Evolutionary conservation across 2,888 invertebrate genomes (phyloP).

Genomic region (Caradrina kadenii): DNA sequence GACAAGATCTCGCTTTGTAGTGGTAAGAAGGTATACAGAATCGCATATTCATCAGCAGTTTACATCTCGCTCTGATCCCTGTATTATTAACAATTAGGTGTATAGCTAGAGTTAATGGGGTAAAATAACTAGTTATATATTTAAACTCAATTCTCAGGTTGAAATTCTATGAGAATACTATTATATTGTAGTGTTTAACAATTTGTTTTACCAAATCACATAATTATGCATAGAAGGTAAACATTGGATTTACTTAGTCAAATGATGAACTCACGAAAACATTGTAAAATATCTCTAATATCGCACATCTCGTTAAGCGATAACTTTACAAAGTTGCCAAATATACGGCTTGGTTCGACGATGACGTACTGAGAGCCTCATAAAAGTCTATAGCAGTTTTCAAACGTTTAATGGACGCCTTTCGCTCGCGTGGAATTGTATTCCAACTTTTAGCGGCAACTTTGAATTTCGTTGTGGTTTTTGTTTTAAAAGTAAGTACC

Average conservation of each 20-base stretch:
- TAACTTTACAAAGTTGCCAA: slow-evolving; percentile 75
- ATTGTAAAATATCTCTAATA: slow-evolving; percentile 54
- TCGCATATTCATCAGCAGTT: background rate
- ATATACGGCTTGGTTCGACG: slow-evolving; percentile 70
- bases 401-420: slow-evolving; percentile 72
- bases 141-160: too few relatives aligned
- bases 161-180: too few relatives aligned
- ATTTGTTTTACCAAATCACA: too few relatives aligned
- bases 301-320: slow-evolving; percentile 63
- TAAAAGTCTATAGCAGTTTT: slow-evolving; percentile 76
- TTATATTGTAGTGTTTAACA: too few relatives aligned
- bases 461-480: slow-evolving; percentile 63
- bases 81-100: slow-evolving; percentile 26
- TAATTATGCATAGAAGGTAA: too few relatives aligned
- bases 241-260: background rate
- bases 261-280: slow-evolving; percentile 39
- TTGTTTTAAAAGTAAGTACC: slow-evolving; percentile 52
- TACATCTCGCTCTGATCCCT: background rate
- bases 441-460: slow-evolving; percentile 66
- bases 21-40: slow-evolving; percentile 7
- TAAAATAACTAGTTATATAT: too few relatives aligned
- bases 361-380: slow-evolving; percentile 72
- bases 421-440: slow-evolving; percentile 67
- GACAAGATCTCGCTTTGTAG: slow-evolving; percentile 19
- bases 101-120: background rate